Conservation (phyloP, 2,797 vertebrate genomes). For the Ispidina picta region DNA sequence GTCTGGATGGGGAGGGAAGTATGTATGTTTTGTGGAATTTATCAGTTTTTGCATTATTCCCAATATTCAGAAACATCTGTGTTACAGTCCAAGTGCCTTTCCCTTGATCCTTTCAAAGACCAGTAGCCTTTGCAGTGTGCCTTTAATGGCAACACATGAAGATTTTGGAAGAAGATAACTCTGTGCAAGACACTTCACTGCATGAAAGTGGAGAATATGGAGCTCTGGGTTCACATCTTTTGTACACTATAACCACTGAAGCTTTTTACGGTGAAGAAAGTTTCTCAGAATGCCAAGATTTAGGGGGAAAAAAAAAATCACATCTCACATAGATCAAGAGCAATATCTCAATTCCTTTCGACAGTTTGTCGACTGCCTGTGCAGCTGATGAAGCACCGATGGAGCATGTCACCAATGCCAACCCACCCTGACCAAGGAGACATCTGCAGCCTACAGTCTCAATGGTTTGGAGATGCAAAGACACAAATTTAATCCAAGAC, state of each 20-base stretch:
- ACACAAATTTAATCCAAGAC: not conserved
- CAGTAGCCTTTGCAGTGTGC: not conserved
- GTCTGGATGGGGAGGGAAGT: accelerated
- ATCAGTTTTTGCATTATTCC: not conserved
- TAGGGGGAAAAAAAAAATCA: not conserved
- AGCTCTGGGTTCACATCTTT: not conserved
- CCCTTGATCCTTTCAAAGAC: not conserved
- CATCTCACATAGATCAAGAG: not conserved
- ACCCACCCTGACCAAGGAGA: not conserved
- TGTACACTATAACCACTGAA: not conserved
- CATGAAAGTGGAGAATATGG: not conserved
- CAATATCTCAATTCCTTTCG: not conserved
- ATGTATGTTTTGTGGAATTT: not conserved
- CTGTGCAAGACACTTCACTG: not conserved
- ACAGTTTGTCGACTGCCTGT: not conserved
- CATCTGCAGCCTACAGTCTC: not conserved
- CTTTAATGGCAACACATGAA: accelerated
- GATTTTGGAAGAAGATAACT: not conserved
- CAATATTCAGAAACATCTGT: not conserved
- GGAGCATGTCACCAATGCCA: conserved; percentile 8
- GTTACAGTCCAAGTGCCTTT: not conserved
- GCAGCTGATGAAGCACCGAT: not conserved
- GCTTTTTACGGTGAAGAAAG: not conserved
- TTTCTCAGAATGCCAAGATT: not conserved
- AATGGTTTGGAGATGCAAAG: not conserved